Base-by-base conservation (phyloP, 2,888 invertebrate genomes). In the Phlogophora meticulosa region DNA sequence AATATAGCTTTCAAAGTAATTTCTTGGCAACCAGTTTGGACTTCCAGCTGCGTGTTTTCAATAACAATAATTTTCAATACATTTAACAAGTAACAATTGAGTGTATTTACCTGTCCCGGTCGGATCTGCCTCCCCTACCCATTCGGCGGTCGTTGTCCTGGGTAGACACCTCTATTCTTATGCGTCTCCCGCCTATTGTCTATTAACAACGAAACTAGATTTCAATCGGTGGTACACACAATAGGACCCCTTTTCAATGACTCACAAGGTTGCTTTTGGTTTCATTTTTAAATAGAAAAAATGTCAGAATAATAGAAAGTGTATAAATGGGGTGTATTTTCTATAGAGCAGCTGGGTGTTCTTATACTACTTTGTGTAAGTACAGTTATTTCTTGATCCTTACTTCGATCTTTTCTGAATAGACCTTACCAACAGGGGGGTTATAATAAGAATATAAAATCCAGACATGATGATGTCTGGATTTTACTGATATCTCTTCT, bases 161-260 rank as follows among this genome's bases (percentile, higher is more conserved):
- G 70, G 97, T 97, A 4, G 98, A 97, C 13, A 98, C 96, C 86
- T 98, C 98, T 89, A 98, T 98, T 86, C 98, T 96, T 79, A 98
- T 97, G 66, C 97, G 96, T 79, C 98, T 96, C 59, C 97, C 97
- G 88, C 97, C 97, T 83, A 98, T 96, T 73, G 96, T 96, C 97
- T 98, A 82, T 49, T 59, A 62, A 85, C 77, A 84, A 81, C 69
- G 48, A 78, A 73, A 71, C 68, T 59, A 79, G 65, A 53, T 75
- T 57, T 75, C 70, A 67, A 78, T 70, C 13, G 45, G 67, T 48
- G 56, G 42, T 60, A 70, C 10, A 52, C 34, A 80, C 72, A 82
- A 77, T 52, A 53, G 58, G 57, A 56, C 51, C 49, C 53, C 24
- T 52, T 70, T 76, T 71, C 45, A 56, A 52, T 36, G 43, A 45